phyloP scores from a whole-genome alignment of 2,113 vertebrate species.

The Pteronura brasiliensis region DNA sequence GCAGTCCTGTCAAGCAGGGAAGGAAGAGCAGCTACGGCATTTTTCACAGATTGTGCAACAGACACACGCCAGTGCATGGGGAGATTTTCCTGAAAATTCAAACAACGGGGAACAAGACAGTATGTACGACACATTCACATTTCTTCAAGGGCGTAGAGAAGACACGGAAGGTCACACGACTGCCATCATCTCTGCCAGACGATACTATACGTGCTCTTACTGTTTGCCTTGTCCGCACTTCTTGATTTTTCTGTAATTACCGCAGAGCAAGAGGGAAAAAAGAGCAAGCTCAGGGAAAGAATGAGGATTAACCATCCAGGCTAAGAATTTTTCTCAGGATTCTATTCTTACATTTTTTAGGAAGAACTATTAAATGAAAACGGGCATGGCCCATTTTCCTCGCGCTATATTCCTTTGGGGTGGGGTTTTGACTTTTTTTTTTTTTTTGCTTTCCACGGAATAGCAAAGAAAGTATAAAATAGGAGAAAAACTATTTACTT shows the following conservation, averaged over 20 bases:
- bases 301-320: neutral
- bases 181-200: neutral
- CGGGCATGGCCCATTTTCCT: neutral
- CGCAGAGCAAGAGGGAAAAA: neutral
- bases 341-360: neutral
- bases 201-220: fast-evolving
- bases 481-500: neutral
- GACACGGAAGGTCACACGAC: neutral
- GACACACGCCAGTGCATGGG: neutral
- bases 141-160: neutral
- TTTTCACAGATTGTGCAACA: neutral
- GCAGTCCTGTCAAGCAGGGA: neutral
- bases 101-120: neutral
- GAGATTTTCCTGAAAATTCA: neutral
- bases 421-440: neutral
- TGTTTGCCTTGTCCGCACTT: neutral
- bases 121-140: neutral
- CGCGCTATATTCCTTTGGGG: neutral
- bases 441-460: neutral
- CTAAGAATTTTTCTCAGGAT: neutral
- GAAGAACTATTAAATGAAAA: neutral
- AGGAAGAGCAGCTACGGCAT: neutral
- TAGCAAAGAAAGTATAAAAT: neutral
- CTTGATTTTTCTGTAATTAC: neutral
- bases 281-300: neutral